These are phyloP conservation scores for Drosophila antonietae DNA, from an alignment of 2,888 invertebrate genomes.

Conservation along the genomic window DNA sequence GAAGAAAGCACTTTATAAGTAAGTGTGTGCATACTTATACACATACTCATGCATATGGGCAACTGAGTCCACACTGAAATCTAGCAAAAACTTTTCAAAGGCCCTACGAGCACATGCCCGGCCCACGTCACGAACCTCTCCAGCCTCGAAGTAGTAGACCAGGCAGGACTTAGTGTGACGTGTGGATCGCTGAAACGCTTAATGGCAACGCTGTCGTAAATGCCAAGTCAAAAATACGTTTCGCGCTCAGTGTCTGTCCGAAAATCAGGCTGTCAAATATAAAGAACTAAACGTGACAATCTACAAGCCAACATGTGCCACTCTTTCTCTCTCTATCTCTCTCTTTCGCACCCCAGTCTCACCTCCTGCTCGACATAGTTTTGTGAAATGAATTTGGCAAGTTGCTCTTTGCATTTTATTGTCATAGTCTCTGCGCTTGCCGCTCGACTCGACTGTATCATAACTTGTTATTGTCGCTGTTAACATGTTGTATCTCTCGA, in stretches of 20 bases:
- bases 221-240: slow-evolving; percentile 77
- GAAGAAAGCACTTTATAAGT: slow-evolving; percentile 43
- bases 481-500: slow-evolving; percentile 63
- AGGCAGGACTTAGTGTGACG: slow-evolving; percentile 18
- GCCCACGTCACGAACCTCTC: slow-evolving; percentile 35
- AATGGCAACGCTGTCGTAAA: slow-evolving; percentile 56
- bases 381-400: slow-evolving; percentile 67
- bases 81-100: slow-evolving; percentile 43
- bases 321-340: background rate
- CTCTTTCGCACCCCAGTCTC: no score
- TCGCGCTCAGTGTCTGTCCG: slow-evolving; percentile 41
- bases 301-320: slow-evolving; percentile 53
- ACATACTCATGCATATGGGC: slow-evolving; percentile 13
- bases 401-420: slow-evolving; percentile 71
- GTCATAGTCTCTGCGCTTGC: slow-evolving; percentile 55
- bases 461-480: slow-evolving; percentile 79
- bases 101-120: slow-evolving; percentile 14
- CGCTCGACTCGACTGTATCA: slow-evolving; percentile 44
- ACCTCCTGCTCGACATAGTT: slow-evolving; percentile 57
- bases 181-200: slow-evolving; percentile 51
- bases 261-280: slow-evolving; percentile 39
- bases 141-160: slow-evolving; percentile 3
- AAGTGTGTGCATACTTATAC: slow-evolving; percentile 29
- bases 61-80: slow-evolving; percentile 35
- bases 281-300: slow-evolving; percentile 62